phyloP scores from a whole-genome alignment of 2,113 vertebrate species.

The Spea bombifrons region DNA sequence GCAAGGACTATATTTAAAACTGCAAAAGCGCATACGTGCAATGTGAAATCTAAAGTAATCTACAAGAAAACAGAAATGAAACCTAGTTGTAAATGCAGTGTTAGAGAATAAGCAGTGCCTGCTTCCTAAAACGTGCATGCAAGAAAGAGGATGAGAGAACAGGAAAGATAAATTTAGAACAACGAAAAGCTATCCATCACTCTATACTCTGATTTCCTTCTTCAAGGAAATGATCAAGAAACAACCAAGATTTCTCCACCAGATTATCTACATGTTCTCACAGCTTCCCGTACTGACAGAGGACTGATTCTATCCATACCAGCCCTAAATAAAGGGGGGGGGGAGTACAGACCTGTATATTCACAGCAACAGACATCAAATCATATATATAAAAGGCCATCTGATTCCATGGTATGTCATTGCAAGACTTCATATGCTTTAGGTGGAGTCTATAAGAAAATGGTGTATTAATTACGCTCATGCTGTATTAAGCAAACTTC shows the following conservation, averaged over 20 bases:
- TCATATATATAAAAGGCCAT: too few relatives aligned
- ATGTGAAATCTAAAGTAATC: not conserved
- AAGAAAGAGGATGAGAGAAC: slow-evolving; percentile 25
- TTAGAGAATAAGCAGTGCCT: not conserved
- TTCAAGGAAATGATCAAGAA: slow-evolving; percentile 39
- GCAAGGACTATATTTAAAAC: too few relatives aligned
- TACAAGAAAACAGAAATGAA: not conserved
- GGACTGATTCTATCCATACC: slow-evolving; percentile 4
- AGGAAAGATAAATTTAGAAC: slow-evolving; percentile 47
- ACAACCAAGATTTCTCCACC: slow-evolving; percentile 32
- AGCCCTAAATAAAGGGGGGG: not conserved
- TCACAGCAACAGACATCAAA: too few relatives aligned
- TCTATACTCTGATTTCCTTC: slow-evolving; percentile 35
- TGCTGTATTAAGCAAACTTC: too few relatives aligned
- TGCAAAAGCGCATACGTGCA: too few relatives aligned
- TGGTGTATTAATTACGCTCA: too few relatives aligned
- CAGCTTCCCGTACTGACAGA: slow-evolving; percentile 10
- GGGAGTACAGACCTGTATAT: too few relatives aligned
- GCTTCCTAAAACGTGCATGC: slow-evolving; percentile 8
- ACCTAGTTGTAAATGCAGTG: not conserved
- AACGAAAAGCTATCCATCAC: slow-evolving; percentile 37
- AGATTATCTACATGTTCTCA: slow-evolving; percentile 34
- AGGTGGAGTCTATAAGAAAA: too few relatives aligned
- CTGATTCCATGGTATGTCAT: too few relatives aligned
- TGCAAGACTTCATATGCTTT: too few relatives aligned